Evolutionary conservation across 2,888 invertebrate genomes (phyloP).

Genomic region (Melieria omissa): DNA sequence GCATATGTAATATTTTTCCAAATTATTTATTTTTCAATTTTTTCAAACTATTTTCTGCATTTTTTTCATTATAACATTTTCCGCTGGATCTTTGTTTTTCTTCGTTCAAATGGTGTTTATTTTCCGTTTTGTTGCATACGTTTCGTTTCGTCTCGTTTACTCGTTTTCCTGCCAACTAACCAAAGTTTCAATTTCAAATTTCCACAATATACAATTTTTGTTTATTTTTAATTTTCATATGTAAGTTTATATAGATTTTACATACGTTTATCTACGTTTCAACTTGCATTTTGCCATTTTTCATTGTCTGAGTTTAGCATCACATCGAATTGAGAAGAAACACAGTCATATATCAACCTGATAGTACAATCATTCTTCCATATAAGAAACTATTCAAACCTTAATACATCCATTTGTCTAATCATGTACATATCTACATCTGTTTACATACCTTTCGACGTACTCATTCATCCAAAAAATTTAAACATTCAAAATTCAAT

Average conservation of each 20-base stretch:
- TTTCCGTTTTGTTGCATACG: conserved; percentile 19
- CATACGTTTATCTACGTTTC: conserved; percentile 1
- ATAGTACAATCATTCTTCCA: too few species aligned
- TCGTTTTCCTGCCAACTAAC: conserved; percentile 21
- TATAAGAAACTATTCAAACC: too few species aligned
- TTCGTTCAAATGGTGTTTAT: conserved; percentile 9
- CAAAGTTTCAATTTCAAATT: conserved; percentile 15
- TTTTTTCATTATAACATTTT: conserved; percentile 6
- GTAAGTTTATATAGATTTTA: neutral
- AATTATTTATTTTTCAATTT: conserved; percentile 12
- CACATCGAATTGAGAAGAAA: conserved; percentile 11
- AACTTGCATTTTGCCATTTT: conserved; percentile 7
- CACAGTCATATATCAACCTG: too few species aligned
- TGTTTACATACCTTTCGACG: too few species aligned
- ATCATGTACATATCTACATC: too few species aligned
- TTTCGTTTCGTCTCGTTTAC: conserved; percentile 33
- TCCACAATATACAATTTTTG: neutral
- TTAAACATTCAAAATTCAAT: too few species aligned
- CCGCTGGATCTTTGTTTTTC: too few species aligned
- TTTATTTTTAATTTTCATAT: conserved; percentile 23
- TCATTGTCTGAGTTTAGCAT: conserved; percentile 23
- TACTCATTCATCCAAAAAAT: too few species aligned
- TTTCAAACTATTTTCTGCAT: conserved; percentile 31
- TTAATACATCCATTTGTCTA: too few species aligned
- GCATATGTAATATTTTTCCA: conserved; percentile 9